These are phyloP conservation scores for Drosophila varians DNA, from an alignment of 1,140 invertebrate species.

Conservation along the genomic window DNA sequence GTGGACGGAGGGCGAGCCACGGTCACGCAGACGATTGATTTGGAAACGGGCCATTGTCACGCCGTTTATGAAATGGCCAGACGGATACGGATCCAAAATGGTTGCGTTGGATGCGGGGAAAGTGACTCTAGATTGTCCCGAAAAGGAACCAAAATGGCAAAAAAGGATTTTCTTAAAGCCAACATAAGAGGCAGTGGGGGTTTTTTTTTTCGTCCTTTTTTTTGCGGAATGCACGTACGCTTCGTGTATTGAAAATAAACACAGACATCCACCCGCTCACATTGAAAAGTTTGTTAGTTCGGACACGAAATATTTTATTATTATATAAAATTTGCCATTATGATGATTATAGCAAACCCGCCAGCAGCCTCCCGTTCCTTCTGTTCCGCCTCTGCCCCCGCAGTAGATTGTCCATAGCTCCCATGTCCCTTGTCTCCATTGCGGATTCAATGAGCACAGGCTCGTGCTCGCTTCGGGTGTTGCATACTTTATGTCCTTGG, in stretches of 20 bases:
- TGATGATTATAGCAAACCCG: constrained; percentile 79
- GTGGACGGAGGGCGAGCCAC: constrained; percentile 5
- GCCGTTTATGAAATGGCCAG: constrained; percentile 53
- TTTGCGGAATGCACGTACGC: constrained; percentile 59
- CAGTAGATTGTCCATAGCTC: background rate
- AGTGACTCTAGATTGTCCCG: constrained; percentile 5
- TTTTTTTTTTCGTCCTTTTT: too few relatives aligned
- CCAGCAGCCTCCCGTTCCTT: background rate
- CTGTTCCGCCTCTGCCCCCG: too few relatives aligned
- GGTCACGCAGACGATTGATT: constrained; percentile 79
- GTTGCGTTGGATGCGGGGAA: background rate
- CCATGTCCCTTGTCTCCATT: constrained; percentile 1
- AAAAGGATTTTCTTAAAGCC: constrained; percentile 67
- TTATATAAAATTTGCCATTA: constrained; percentile 82
- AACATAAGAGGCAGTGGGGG: background rate
- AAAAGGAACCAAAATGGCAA: constrained; percentile 1
- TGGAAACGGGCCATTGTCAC: constrained; percentile 75
- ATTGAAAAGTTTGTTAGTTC: constrained; percentile 67
- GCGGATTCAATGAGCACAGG: constrained; percentile 54
- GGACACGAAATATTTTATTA: constrained; percentile 81
- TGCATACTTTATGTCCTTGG: constrained; percentile 75
- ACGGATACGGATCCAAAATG: background rate
- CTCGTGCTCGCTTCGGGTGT: constrained; percentile 34
- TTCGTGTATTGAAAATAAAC: constrained; percentile 54
- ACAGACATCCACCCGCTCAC: constrained; percentile 4